Base-by-base conservation (phyloP, 2,888 invertebrate species). In the Drymonia ruficornis region DNA sequence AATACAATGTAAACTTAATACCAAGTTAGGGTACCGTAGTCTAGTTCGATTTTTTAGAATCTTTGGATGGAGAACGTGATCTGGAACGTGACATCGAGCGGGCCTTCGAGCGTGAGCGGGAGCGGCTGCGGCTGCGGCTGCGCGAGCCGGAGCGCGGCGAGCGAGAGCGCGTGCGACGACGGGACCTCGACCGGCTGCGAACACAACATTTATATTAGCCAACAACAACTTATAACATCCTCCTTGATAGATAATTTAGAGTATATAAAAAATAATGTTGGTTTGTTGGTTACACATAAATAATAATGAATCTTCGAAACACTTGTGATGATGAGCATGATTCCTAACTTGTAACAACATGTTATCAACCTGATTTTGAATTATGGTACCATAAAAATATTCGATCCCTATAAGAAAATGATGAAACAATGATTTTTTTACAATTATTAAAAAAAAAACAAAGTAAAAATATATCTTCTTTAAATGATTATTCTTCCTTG, bases 141-240 rank as follows among this genome's bases (percentile, higher is more conserved):
- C 92, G 90, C 6, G 93, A 93, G 40, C 93, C 92, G 1, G 93
- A 93, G 59, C 91, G 91, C 59, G 93, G 76, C 63, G 93, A 87
- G 68, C 94, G 94, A 16, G 95, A 95, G 54, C 95, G 93, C 56
- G 95, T 94, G 71, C 95, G 94, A 46, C 92, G 89, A 52, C 91
- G 90, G 23, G 95, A 95, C 72, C 95, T 93, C 65, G 95, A 95
- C 19, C 95, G 94, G 67, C 92, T 92, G 90, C 15, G 63, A 81
- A 78, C 63, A 80, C 59, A 63, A 55, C 49, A 58, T 12, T 53
- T 28, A 50, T 50, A 53, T 62, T 52, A 53, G 51, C 13, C 50
- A 40, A 31, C 7, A 48, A 29, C 31, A 11, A 12, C 3, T 31
- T 23, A 7, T 23, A 1, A 23, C 23, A 23, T 7, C 4, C 23